Conservation (phyloP, 1,140 invertebrate species). For the Hyles euphorbiae region DNA sequence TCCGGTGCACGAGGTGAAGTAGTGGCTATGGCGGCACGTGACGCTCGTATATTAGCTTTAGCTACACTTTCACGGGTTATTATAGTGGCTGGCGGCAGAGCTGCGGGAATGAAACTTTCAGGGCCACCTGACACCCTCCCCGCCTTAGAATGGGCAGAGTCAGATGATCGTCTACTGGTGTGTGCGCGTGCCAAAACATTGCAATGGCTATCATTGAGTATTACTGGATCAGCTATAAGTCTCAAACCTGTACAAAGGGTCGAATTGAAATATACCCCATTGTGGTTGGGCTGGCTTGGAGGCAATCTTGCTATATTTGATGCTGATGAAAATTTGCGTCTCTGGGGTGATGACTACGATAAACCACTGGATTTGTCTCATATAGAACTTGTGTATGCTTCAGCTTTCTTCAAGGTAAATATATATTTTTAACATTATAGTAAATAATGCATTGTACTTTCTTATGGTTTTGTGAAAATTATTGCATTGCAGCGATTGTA, state of each 20-base stretch:
- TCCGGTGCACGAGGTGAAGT: constrained; percentile 95
- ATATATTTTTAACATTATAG: neutral
- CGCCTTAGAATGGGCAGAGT: constrained; percentile 86
- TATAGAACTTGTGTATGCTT: constrained; percentile 92
- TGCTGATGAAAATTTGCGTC: constrained; percentile 88
- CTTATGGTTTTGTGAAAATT: too few relatives aligned
- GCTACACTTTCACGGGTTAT: constrained; percentile 95
- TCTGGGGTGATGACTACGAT: constrained; percentile 93
- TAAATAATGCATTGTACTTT: too few relatives aligned
- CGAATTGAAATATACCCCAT: constrained; percentile 87
- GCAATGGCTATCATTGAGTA: constrained; percentile 52
- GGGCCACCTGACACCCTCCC: constrained; percentile 85
- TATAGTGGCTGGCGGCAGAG: constrained; percentile 82
- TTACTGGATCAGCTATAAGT: constrained; percentile 91
- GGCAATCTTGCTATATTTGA: constrained; percentile 91
- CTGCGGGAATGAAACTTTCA: constrained; percentile 50
- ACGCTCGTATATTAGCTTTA: constrained; percentile 86
- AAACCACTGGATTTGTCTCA: constrained; percentile 88
- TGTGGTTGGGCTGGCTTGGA: constrained; percentile 94
- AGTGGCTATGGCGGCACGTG: constrained; percentile 55
- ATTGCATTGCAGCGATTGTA: too few relatives aligned
- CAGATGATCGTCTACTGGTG: constrained; percentile 51
- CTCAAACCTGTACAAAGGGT: constrained; percentile 79
- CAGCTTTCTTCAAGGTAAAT: constrained; percentile 91
- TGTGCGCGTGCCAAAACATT: constrained; percentile 48